Evolutionary conservation across 2,797 vertebrate species (phyloP).

Genomic region (Crypturellus tataupa): DNA sequence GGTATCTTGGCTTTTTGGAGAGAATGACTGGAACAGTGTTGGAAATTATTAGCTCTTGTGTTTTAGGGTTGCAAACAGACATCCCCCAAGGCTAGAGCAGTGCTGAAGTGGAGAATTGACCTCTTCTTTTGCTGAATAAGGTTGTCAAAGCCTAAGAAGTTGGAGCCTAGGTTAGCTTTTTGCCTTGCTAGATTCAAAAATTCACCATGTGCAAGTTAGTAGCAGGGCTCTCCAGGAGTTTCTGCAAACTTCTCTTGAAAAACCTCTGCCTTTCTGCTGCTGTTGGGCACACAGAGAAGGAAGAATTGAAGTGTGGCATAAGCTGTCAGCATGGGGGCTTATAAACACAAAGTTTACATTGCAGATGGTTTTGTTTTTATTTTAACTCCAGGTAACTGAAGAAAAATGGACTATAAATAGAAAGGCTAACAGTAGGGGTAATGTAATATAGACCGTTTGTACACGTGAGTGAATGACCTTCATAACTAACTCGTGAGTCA

Average conservation of each 20-base stretch:
- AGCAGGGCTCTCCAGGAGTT: background rate
- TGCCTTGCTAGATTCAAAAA: background rate
- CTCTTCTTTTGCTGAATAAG: background rate
- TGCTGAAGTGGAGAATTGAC: background rate
- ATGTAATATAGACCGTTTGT: slow-evolving; percentile 60
- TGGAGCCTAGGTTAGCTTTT: background rate
- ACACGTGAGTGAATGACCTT: slow-evolving; percentile 70
- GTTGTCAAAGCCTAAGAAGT: background rate
- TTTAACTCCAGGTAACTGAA: slow-evolving; percentile 59
- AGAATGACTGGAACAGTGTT: background rate
- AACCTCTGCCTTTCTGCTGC: background rate
- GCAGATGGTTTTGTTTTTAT: slow-evolving; percentile 45
- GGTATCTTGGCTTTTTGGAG: background rate
- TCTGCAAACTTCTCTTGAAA: background rate
- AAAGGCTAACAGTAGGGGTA: slow-evolving; percentile 67
- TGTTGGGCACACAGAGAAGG: accelerated
- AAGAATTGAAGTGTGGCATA: background rate
- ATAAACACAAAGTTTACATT: background rate
- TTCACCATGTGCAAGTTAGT: background rate
- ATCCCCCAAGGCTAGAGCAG: background rate
- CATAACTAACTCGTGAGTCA: slow-evolving; percentile 67
- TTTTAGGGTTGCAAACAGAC: background rate
- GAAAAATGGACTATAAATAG: slow-evolving; percentile 73
- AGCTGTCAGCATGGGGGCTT: background rate
- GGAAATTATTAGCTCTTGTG: background rate